phyloP scores from a whole-genome alignment of 2,113 vertebrate genomes.

The Leptobrachium ailaonicum region DNA sequence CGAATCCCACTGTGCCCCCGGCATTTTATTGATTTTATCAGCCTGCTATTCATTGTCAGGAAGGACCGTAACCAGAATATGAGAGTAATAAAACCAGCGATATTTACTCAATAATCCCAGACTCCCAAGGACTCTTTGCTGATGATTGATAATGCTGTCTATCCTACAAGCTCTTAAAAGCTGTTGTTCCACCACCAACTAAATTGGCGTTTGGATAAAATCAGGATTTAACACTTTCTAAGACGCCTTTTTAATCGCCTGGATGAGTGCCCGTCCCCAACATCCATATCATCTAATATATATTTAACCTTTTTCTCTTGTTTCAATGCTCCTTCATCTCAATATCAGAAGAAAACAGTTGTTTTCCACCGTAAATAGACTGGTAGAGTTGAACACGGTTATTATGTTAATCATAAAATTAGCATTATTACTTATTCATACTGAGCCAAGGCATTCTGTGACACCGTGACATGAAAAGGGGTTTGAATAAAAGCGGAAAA shows the following conservation, averaged over 20 bases:
- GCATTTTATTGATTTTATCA: not conserved
- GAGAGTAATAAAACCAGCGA: constrained; percentile 38
- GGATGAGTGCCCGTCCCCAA: no score
- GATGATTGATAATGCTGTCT: constrained; percentile 36
- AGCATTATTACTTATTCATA: constrained; percentile 30
- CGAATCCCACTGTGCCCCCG: not conserved
- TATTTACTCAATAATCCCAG: constrained; percentile 34
- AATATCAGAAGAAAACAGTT: not conserved
- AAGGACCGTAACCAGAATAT: constrained; percentile 1
- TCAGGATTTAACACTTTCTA: not conserved
- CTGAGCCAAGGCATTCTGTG: constrained; percentile 7
- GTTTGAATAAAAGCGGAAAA: not conserved
- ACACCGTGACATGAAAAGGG: not conserved
- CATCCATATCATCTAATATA: no score
- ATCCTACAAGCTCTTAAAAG: constrained; percentile 20
- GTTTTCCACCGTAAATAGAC: constrained; percentile 19
- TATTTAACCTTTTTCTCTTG: no score
- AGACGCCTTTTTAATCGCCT: not conserved
- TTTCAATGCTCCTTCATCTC: not conserved
- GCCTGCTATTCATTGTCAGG: constrained; percentile 8
- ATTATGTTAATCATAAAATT: constrained; percentile 42
- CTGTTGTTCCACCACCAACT: constrained; percentile 6
- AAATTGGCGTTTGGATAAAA: not conserved
- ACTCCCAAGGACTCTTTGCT: constrained; percentile 12
- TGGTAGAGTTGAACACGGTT: constrained; percentile 22